Evolutionary conservation across 2,113 vertebrate species (phyloP).

Genomic region (Micronisus gabar): DNA sequence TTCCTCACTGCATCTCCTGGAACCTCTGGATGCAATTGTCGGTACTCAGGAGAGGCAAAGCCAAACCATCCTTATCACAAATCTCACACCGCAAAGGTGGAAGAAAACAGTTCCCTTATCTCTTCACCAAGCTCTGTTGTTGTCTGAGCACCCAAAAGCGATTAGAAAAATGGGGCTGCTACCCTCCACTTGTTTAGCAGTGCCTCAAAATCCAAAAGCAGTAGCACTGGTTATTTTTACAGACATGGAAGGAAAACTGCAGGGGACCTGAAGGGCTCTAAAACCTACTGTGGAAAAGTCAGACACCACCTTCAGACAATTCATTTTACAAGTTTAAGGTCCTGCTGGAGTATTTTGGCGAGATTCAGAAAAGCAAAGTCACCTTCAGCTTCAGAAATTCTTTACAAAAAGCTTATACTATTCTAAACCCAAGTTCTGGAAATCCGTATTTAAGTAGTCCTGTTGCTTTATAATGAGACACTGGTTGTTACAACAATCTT

Average conservation of each 20-base stretch:
- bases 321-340: background rate
- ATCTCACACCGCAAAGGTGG: background rate
- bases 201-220: background rate
- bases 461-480: background rate
- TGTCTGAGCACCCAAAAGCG: background rate
- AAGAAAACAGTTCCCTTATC: background rate
- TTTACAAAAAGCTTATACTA: background rate
- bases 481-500: background rate
- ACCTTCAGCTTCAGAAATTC: background rate
- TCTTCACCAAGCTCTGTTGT: background rate
- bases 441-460: background rate
- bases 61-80: background rate
- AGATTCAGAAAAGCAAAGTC: background rate
- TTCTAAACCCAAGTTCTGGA: background rate
- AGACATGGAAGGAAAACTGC: background rate
- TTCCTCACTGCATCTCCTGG: background rate
- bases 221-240: background rate
- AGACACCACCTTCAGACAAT: background rate
- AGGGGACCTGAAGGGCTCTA: background rate
- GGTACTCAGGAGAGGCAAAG: background rate
- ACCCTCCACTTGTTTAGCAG: background rate
- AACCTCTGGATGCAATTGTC: background rate
- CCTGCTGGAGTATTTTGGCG: background rate
- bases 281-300: background rate
- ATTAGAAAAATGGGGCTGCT: background rate